Conservation (phyloP, 2,113 vertebrate species). For the Athene cunicularia region DNA sequence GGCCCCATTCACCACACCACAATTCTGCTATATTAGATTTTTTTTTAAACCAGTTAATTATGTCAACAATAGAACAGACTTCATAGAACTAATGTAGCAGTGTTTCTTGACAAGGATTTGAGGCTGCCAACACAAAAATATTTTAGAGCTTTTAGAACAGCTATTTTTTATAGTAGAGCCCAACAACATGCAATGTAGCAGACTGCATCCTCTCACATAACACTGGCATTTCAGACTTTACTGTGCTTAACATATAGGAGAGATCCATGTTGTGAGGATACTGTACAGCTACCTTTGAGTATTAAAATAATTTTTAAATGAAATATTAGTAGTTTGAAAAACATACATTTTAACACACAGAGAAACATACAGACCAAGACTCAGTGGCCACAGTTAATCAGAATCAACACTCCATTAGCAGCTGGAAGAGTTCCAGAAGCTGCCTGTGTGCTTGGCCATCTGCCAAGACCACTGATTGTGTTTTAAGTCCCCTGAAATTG, state of each 20-base stretch:
- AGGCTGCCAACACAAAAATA: background rate
- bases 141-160: background rate
- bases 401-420: constrained; percentile 50
- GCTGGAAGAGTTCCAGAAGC: constrained; percentile 53
- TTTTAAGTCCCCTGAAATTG: constrained; percentile 54
- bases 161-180: background rate
- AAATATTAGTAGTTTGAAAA: constrained; percentile 1
- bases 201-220: background rate
- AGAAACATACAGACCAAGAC: background rate
- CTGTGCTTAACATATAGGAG: background rate
- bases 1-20: background rate
- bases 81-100: background rate
- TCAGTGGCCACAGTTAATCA: constrained; percentile 17
- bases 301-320: background rate
- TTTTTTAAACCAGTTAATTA: background rate
- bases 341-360: background rate
- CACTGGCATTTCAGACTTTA: background rate
- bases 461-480: constrained; percentile 20
- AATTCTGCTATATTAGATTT: background rate
- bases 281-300: background rate
- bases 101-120: background rate
- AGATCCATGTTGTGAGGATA: background rate
- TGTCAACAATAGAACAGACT: background rate
- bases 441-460: background rate
- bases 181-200: background rate